Evolutionary conservation across 1,140 invertebrate species (phyloP), one percentile per base, ranked within the genome.

Genomic region (Cotesia vestalis): DNA sequence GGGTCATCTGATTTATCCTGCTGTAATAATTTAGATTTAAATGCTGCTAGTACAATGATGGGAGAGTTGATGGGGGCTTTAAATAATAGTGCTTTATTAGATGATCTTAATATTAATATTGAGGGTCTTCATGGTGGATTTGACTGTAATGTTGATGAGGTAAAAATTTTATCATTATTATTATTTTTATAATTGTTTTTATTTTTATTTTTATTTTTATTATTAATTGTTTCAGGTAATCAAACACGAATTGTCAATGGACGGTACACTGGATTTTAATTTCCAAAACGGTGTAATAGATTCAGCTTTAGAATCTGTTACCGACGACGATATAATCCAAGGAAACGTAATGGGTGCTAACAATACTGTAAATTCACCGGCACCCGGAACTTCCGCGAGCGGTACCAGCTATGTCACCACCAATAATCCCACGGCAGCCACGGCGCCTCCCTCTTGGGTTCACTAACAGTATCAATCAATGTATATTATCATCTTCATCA

Each of bases 71-170:
- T 95, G 91, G 93, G 93, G 9, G 92, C 92, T 1, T 88, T 95
- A 1, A 92, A 92, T 77, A 92, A 92, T 78, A 88, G 90, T 17
- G 87, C 90, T 2, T 83, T 93, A 2, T 87, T 92, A 9, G 93
- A 94, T 78, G 93, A 94, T 82, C 88, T 95, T 61, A 92, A 92
- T 80, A 90, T 95, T 78, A 95, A 94, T 83, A 91, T 96, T 73
- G 95, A 96, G 81, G 90, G 92, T 34, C 87, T 92, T 62, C 94
- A 94, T 38, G 93, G 91, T 63, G 91, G 91, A 72, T 93, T 98
- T 76, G 95, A 97, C 78, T 98, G 95, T 87, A 96, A 98, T 83
- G 94, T 98, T n/a, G 96, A 98, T 79, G 95, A 97, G 89, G 94
- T 93, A 80, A 20, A 20, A 20, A 20, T 20, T 20, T 20, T 70